phyloP scores from a whole-genome alignment of 2,888 invertebrate genomes.

The Galeruca laticollis region DNA sequence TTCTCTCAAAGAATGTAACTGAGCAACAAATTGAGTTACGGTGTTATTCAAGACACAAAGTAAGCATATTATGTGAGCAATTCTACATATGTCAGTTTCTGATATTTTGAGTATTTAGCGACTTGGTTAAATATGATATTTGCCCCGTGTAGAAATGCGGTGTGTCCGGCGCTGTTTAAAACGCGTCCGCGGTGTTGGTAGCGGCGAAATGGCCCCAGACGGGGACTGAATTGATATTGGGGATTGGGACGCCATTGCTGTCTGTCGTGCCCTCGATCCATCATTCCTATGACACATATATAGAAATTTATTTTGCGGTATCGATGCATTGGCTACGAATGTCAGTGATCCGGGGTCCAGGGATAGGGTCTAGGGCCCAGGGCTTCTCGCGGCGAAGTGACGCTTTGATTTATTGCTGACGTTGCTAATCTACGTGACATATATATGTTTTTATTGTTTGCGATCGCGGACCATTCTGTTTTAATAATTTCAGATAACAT shows the following conservation, averaged over 20 bases:
- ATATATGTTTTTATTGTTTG: constrained; percentile 67
- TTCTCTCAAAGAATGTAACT: too few species aligned
- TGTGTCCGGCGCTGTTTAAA: constrained; percentile 46
- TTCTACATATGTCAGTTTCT: not conserved
- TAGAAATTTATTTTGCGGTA: constrained; percentile 66
- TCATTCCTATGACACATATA: constrained; percentile 65
- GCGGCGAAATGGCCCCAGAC: constrained; percentile 27
- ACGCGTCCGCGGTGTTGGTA: constrained; percentile 44
- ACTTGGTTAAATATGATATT: not conserved
- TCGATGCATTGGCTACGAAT: constrained; percentile 61
- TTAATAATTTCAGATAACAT: constrained; percentile 67
- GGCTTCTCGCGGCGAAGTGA: constrained; percentile 63
- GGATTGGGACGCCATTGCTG: constrained; percentile 57
- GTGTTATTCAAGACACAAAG: too few species aligned
- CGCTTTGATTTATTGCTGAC: constrained; percentile 68
- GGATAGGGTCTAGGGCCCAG: constrained; percentile 38
- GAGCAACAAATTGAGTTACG: too few species aligned
- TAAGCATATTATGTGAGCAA: too few species aligned
- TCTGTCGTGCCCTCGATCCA: constrained; percentile 64
- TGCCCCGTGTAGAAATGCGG: not conserved
- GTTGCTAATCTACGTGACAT: constrained; percentile 68
- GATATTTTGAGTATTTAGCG: not conserved
- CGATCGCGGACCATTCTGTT: constrained; percentile 65
- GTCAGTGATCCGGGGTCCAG: constrained; percentile 42
- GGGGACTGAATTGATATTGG: constrained; percentile 34